Evolutionary conservation across 2,888 invertebrate species (phyloP).

Genomic region (Penaeus monodon): DNA sequence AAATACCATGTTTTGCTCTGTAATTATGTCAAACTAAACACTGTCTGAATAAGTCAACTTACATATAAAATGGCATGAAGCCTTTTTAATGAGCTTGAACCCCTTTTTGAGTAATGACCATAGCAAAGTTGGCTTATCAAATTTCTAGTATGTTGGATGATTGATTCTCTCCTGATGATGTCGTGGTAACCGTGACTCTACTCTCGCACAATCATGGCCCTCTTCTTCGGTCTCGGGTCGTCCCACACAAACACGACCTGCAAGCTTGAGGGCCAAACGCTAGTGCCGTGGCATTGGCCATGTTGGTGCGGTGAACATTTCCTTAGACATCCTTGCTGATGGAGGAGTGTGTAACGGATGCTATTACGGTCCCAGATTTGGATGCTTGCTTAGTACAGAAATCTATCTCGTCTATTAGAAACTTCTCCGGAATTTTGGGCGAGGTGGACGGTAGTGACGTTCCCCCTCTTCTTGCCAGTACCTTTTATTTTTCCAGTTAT

Average conservation of each 20-base stretch:
- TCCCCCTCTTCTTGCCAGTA: too few species aligned
- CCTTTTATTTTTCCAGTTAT: too few species aligned
- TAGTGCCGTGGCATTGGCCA: conserved; percentile 36
- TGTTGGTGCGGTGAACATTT: conserved; percentile 20
- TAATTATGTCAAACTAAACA: too few species aligned
- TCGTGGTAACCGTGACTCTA: conserved; percentile 45
- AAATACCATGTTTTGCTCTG: too few species aligned
- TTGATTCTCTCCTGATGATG: conserved; percentile 32
- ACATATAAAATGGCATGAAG: too few species aligned
- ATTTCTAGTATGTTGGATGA: too few species aligned
- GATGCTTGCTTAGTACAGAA: conserved; percentile 31
- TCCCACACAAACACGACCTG: conserved; percentile 48
- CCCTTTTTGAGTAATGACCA: too few species aligned
- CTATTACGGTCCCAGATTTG: conserved; percentile 36
- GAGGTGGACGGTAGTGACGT: too few species aligned
- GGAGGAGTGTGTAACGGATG: conserved; percentile 52
- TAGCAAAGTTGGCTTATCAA: too few species aligned
- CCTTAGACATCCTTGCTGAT: conserved; percentile 10
- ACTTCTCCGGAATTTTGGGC: conserved; percentile 35
- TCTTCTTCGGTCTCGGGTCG: conserved; percentile 32
- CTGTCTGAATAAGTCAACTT: too few species aligned
- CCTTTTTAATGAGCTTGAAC: too few species aligned
- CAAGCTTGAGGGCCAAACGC: conserved; percentile 7
- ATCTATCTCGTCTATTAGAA: conserved; percentile 53
- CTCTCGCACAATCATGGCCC: conserved; percentile 20